Base-by-base conservation (phyloP, 2,113 vertebrate genomes). In the Chionodraco myersi region DNA sequence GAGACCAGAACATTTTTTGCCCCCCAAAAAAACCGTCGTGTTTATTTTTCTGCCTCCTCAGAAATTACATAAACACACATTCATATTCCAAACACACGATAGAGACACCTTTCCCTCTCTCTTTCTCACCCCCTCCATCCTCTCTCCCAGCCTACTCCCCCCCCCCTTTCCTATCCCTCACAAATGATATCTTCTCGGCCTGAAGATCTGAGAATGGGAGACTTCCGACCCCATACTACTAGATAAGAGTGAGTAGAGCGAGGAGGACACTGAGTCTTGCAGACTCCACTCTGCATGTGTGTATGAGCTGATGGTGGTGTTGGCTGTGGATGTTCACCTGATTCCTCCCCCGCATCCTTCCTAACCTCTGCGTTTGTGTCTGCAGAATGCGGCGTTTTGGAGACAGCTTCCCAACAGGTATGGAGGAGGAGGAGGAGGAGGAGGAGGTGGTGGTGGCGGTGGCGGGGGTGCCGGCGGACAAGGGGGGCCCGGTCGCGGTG, bases 351-450 rank as follows among this genome's bases (percentile, higher is more conserved):
- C n/a, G n/a, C n/a, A n/a, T n/a, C n/a, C 94, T 94, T 94, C 93
- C 93, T 96, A 94, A 95, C 95, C 94, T 96, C 93, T 95, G 96
- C 93, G 94, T 94, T 95, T 92, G 96, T 94, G 95, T 96, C 92
- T 90, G 92, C 91, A 96, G 95, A 94, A 98, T 98, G 97, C 96
- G 96, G 92, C 96, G 97, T 87, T 97, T 97, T 86, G 96, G 95
- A 94, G 95, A 98, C 84, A 98, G 91, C 93, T 95, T 77, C 96
- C 95, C 93, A 92, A 94, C 95, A 96, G 97, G 93, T 97, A 97
- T 77, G 96, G 96, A 68, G 96, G 95, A 80, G 96, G 91, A n/a
- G n/a, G n/a, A n/a, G n/a, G n/a, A 51, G 92, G 30, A 30, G 30
- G 94, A 85, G 95, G 93, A 36, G 90, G 87, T 80, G 95, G 94